Conservation (phyloP, 2,113 vertebrate species). For the Thamnophis sirtalis region DNA sequence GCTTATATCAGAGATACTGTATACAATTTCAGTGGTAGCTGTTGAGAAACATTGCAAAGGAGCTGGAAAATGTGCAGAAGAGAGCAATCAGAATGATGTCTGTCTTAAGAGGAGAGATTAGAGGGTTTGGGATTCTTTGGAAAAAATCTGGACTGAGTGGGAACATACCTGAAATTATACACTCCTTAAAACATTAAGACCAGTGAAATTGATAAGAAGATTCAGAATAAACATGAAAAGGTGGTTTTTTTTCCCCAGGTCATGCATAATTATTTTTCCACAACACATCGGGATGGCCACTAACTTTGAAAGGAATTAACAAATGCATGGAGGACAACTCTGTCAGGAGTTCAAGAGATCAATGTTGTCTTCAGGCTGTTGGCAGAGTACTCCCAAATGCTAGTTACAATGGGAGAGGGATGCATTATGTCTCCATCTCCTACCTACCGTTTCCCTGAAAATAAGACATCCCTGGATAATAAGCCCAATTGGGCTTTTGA, state of each 20-base stretch:
- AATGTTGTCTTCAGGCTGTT: background rate
- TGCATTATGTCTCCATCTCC: background rate
- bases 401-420: background rate
- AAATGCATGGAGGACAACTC: background rate
- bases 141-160: background rate
- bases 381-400: background rate
- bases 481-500: no score
- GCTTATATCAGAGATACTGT: background rate
- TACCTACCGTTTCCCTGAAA: no score
- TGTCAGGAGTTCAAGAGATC: background rate
- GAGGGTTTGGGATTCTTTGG: background rate
- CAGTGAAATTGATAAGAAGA: background rate
- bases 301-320: background rate
- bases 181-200: background rate
- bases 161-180: background rate
- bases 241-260: accelerated
- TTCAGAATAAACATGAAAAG: background rate
- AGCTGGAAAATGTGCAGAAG: background rate
- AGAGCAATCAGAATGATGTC: background rate
- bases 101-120: background rate
- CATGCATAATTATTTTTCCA: background rate
- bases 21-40: background rate
- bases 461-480: no score
- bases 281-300: background rate
- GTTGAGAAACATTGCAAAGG: background rate